Evolutionary conservation across 2,888 invertebrate species (phyloP), one percentile per base, ranked within the genome.

Genomic region (Ganaspis brasiliensis): DNA sequence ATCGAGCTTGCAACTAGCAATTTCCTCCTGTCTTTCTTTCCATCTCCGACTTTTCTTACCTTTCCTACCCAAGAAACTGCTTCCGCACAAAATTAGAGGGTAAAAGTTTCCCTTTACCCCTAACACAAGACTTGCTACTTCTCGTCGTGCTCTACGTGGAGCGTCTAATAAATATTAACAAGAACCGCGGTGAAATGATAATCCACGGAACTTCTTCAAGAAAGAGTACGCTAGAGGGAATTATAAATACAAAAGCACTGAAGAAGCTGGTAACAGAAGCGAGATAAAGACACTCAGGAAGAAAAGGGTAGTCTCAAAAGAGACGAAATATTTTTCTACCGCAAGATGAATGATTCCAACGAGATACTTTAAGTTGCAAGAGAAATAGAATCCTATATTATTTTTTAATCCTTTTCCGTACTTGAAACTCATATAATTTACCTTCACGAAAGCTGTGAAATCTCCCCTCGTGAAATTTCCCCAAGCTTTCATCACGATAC

Each of bases 121-220:
- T 79, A 71, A 77, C 77, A 67, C 78, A 76, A 80, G 74, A 79
- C 80, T 81, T 79, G 82, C 81, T 82, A 76, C 83, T 79, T 78
- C 83, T 78, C 82, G 81, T 82, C 81, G 83, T 81, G 80, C 82
- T 83, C 76, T 79, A 76, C 63, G 24, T 59, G 71, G 79, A 83
- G 83, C 85, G 80, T 85, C 87, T 88, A 87, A 89, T 90, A 90
- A 90, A 90, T 90, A 90, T 90, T 90, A 90, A 89, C 89, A 86
- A 87, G 87, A 85, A 85, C 85, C 82, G 82, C 84, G 84, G 85
- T 83, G 87, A 86, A 86, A 89, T 89, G 89, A 87, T 89, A 90
- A 89, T 89, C 87, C 88, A 77, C 84, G 82, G 82, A 89, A 89
- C 86, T 88, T 89, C 85, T 84, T 84, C 85, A 40, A 57, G 55